phyloP scores from a whole-genome alignment of 2,113 vertebrate species.

The Dromas ardeola region DNA sequence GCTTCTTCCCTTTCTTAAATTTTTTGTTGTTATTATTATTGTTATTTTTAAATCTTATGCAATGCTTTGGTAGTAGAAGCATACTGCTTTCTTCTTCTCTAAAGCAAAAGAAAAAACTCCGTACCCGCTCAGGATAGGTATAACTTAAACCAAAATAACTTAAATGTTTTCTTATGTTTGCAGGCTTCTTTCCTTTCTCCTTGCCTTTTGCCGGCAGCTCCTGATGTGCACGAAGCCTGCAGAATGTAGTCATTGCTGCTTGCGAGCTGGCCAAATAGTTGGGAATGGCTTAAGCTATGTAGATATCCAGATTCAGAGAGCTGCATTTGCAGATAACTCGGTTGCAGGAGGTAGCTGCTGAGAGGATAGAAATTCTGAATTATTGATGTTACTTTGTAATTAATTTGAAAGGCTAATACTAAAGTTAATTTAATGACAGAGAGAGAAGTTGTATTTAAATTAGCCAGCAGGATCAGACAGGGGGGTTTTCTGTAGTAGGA shows the following conservation, averaged over 20 bases:
- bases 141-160: not conserved
- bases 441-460: not conserved
- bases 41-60: not conserved
- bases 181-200: not conserved
- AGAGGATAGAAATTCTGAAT: not conserved
- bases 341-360: not conserved
- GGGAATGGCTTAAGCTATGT: not conserved
- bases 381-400: not conserved
- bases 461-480: not conserved
- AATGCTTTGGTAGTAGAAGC: not conserved
- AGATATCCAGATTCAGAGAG: not conserved
- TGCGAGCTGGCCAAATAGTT: not conserved
- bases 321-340: not conserved
- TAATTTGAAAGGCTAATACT: conserved; percentile 1
- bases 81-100: not conserved
- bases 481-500: not conserved
- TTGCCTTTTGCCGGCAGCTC: not conserved
- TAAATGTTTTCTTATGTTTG: not conserved
- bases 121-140: not conserved
- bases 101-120: not conserved
- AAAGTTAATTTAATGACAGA: not conserved
- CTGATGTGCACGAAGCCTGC: not conserved
- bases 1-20: not conserved
- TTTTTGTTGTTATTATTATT: not conserved
- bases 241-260: not conserved